Base-by-base conservation (phyloP, 2,888 invertebrate genomes). In the Dilophus febrilis region DNA sequence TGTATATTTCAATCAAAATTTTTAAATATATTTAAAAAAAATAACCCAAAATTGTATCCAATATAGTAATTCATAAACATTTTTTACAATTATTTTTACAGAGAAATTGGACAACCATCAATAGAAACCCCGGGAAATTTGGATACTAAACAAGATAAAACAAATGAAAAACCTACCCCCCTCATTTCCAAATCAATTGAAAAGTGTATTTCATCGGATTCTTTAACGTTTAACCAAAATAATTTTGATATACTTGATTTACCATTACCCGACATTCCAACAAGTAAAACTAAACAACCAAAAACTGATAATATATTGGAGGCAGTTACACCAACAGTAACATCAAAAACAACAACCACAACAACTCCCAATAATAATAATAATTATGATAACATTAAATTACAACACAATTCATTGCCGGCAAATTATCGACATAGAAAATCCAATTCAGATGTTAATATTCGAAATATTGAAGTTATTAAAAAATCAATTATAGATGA, bases 241-340 rank as follows among this genome's bases (percentile, higher is more conserved):
- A 60, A 59, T 47, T 56, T 60, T 42, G 61, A 62, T 50, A 54
- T 61, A 16, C 58, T 56, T 44, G 58, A 54, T 29, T 48, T 61
- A 36, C 61, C 61, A 8, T 44, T 62, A 43, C 61, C 61, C 1
- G 61, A 58, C 3, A 48, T 62, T 42, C 61, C 60, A 26, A 53
- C 58, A 2, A 61, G 61, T 44, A 22, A 22, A 22, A 22, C 4
- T 6, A 22, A 6, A 22, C 22, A 22, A 22, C 8, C 22, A n/a
- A n/a, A n/a, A n/a, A n/a, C n/a, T n/a, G n/a, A n/a, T n/a, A n/a
- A n/a, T n/a, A n/a, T n/a, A n/a, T n/a, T n/a, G n/a, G n/a, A n/a
- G n/a, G n/a, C 35, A 18, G 22, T 10, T 28, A 27, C 45, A 47
- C 3, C 46, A 47, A 13, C 45, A 37, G 12, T 42, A 35, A 27